Evolutionary conservation across 2,113 vertebrate species (phyloP), one percentile per base, ranked within the genome.

Genomic region (Coryphaenoides rupestris): DNA sequence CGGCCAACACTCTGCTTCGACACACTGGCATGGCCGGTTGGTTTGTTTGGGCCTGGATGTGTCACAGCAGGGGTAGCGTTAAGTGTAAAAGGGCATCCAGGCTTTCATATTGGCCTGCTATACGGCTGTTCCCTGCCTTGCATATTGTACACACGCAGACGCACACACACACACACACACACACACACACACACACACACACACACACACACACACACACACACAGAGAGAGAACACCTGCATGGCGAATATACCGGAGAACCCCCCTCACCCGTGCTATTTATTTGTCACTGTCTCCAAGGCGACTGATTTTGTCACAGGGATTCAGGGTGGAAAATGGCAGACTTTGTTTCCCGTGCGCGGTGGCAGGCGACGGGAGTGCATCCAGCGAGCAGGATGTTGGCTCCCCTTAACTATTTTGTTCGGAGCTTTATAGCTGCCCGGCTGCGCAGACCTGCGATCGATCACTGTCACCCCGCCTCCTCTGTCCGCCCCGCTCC

Each of bases 381-480:
- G 65, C 33, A 40, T 74, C 77, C 80, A 33, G 49, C 2, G 5
- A 66, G 61, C 64, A 67, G 26, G 58, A 73, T 57, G 66, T 63
- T 77, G 21, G 63, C 69, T 55, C 40, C 14, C 49, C n/a, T 70
- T 49, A 81, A 85, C 76, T 70, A 72, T 77, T 79, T 72, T n/a
- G 75, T 76, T 81, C 66, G 55, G 6, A 13, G 62, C 55, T 75
- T 57, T 68, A 45, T 59, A 69, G 70, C 68, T 69, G 67, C 66
- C 69, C 60, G 14, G 60, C 21, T 5, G 50, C 13, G 45, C 65
- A 60, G 54, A 55, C 62, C 24, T n/a, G 58, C 22, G 19, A 83
- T 87, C 84, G 70, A 65, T 87, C 84, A 78, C 74, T 75, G 84
- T 83, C 83, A 77, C 28, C 66, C 58, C 46, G 55, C 61, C 40